Base-by-base conservation (phyloP, 2,888 invertebrate genomes). In the Cheilosia soror region DNA sequence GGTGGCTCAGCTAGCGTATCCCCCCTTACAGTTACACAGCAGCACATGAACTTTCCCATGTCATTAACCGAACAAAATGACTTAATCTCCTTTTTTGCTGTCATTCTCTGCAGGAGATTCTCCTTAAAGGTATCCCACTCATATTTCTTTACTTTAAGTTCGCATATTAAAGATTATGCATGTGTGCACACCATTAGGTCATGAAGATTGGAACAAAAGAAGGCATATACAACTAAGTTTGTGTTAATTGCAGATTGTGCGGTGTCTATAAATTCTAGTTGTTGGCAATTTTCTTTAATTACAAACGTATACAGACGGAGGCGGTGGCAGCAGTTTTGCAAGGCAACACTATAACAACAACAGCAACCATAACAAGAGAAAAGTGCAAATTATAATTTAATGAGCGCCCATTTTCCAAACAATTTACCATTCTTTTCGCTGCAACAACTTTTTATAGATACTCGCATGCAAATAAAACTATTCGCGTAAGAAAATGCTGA, bases 361-460 rank as follows among this genome's bases (percentile, higher is more conserved):
- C 11, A 37, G 9, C 37, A 37, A 65, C 37, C 37, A 40, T 51
- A 78, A 40, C 27, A 65, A 11, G 15, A 73, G 69, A 75, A 79
- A 65, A 71, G 69, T 80, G 80, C 75, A 80, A 80, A 84, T 84
- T 80, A 80, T 84, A 84, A 84, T 80, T 76, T 80, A 84, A 84
- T 84, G 80, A 80, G 80, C 80, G 69, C 80, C 75, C 69, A 75
- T 76, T 84, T 80, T 84, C 84, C 84, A 71, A 79, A 80, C 79
- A 80, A 80, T 80, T 80, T 84, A 51, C 68, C 65, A 84, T 69
- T 65, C 63, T 75, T 53, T 57, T 25, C 42, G 55, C 40, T 78
- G 55, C 77, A 62, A 65, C 51, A 57, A 4, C 49, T 63, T 63
- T 20, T 47, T 55, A 55, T 33, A 68, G 60, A 75, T 49, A 37